These are phyloP conservation scores for Hormiphora californensis DNA, from an alignment of 37 sponge, comb jelly and placozoan species.

Conservation along the genomic window DNA sequence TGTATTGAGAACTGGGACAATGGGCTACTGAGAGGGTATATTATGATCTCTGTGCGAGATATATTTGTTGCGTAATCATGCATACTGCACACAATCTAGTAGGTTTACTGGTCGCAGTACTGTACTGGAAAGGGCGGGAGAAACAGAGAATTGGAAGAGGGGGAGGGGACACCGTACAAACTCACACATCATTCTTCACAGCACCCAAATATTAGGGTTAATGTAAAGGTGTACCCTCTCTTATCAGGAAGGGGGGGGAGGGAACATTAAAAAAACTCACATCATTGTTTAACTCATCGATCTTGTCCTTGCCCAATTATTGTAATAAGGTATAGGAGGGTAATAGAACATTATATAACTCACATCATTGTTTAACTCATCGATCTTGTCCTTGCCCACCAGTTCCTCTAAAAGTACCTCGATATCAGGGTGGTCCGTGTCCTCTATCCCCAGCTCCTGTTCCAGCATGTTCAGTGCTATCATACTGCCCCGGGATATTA, in stretches of 20 bases:
- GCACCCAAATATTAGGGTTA: too few relatives aligned
- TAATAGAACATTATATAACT: not conserved
- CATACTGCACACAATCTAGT: too few relatives aligned
- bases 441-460: slow-evolving; percentile 36
- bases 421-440: not conserved
- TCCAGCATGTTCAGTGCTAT: slow-evolving; percentile 37
- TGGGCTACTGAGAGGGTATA: too few relatives aligned
- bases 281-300: not conserved
- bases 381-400: slow-evolving; percentile 12
- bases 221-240: too few relatives aligned
- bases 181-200: too few relatives aligned
- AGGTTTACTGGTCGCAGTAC: too few relatives aligned
- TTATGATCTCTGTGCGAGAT: too few relatives aligned
- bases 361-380: not conserved
- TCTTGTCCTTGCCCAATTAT: slow-evolving; percentile 14
- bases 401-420: not conserved
- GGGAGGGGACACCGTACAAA: too few relatives aligned
- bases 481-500: slow-evolving; percentile 8
- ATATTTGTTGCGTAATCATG: too few relatives aligned
- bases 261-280: not conserved
- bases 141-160: too few relatives aligned
- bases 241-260: not conserved
- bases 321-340: not conserved
- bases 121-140: too few relatives aligned
- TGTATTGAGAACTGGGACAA: too few relatives aligned